Conservation (phyloP, 2,888 invertebrate genomes). For the Saturnia japonica region DNA sequence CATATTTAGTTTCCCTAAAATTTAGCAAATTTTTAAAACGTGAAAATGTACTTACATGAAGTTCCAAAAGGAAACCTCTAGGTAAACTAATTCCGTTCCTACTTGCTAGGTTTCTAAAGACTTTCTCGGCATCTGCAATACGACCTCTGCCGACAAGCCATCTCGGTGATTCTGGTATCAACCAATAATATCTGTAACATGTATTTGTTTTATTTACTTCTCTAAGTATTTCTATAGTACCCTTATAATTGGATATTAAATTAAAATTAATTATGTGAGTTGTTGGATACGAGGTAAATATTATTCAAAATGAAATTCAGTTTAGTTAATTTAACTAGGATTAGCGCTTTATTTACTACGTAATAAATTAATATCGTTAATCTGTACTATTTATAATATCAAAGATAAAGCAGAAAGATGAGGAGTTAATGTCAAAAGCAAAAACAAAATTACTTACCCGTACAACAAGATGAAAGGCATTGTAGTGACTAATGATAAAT, state of each 20-base stretch:
- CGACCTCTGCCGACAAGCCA: constrained; percentile 86
- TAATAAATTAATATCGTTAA: neutral
- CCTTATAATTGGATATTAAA: too few relatives aligned
- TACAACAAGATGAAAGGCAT: constrained; percentile 82
- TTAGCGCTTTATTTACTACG: too few relatives aligned
- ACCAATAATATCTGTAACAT: constrained; percentile 82
- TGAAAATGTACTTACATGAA: constrained; percentile 78
- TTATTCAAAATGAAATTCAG: too few relatives aligned
- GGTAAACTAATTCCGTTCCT: constrained; percentile 82
- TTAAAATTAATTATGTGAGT: too few relatives aligned
- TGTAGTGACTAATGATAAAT: constrained; percentile 83
- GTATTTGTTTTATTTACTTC: neutral
- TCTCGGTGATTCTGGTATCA: constrained; percentile 86
- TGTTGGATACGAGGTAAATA: too few relatives aligned
- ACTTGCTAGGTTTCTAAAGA: constrained; percentile 83
- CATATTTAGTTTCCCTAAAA: too few relatives aligned
- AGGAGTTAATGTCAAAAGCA: neutral
- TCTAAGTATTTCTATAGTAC: neutral
- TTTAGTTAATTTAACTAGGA: too few relatives aligned
- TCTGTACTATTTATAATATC: too few relatives aligned
- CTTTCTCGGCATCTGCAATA: constrained; percentile 84
- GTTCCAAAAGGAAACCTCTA: constrained; percentile 82
- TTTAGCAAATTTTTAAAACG: too few relatives aligned
- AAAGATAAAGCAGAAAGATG: too few relatives aligned
- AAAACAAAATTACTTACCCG: constrained; percentile 52